Evolutionary conservation across 2,797 vertebrate species (phyloP).

Genomic region (Aythya fuligula): DNA sequence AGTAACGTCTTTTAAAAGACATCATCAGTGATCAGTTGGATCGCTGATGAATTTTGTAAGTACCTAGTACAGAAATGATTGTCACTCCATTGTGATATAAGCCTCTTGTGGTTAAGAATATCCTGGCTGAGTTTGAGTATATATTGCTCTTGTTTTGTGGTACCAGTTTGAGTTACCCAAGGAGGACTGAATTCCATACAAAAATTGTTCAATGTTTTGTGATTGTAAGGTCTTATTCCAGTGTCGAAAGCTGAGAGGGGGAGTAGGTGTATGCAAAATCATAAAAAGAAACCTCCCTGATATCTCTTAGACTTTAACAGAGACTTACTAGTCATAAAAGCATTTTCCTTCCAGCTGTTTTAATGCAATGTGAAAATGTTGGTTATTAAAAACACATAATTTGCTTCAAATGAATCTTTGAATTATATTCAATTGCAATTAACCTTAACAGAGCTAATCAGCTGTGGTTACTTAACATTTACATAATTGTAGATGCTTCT

Average conservation of each 20-base stretch:
- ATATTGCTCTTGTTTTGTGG: neutral
- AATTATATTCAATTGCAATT: conserved; percentile 49
- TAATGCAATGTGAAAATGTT: conserved; percentile 50
- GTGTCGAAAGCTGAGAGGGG: neutral
- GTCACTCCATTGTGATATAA: neutral
- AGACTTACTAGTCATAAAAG: neutral
- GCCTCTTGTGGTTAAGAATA: neutral
- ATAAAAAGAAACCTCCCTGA: neutral
- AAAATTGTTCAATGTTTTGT: neutral
- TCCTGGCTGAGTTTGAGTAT: neutral
- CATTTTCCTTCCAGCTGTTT: conserved; percentile 41
- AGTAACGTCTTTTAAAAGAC: neutral
- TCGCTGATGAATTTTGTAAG: neutral
- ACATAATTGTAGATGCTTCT: neutral
- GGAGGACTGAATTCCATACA: neutral
- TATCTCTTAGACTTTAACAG: neutral
- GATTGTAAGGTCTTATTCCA: neutral
- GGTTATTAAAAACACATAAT: conserved; percentile 47
- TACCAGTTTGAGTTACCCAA: neutral
- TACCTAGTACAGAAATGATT: neutral
- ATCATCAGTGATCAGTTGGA: neutral
- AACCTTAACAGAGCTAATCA: conserved; percentile 40
- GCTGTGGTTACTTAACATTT: neutral
- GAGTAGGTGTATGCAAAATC: neutral
- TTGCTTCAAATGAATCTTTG: conserved; percentile 55